Base-by-base conservation (phyloP, 2,888 invertebrate species). In the Lymantria dispar region DNA sequence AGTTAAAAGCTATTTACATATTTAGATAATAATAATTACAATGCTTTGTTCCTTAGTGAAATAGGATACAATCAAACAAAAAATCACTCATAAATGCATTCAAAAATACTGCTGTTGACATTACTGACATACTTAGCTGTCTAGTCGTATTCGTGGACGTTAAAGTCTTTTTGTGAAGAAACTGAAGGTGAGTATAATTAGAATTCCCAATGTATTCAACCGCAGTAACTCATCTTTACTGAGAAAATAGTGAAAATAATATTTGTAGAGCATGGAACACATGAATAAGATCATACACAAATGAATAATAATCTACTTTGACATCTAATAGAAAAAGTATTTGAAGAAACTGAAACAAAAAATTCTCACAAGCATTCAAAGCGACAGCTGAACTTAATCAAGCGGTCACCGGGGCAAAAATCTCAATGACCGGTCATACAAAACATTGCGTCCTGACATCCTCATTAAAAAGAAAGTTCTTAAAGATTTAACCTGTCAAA, bases 71-170 rank as follows among this genome's bases (percentile, higher is more conserved):
- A 40, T 14, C 3, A 3, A 7, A 40, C 13, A 14, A 14, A 10
- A 14, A 1, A 14, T 14, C 31, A 22, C 47, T 48, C 43, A 56
- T 49, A 47, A 22, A 45, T 52, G 58, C 56, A 61, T 60, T 54
- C 52, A 60, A 62, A 58, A 47, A 50, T 63, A 66, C 47, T 53
- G 64, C 64, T 74, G 67, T 71, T 72, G 64, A 65, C 75, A 76
- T 80, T 76, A 70, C 73, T 78, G 75, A 78, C 79, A 82, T 84
- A 78, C 73, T 80, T 78, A 73, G 67, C 67, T 67, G 83, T 85
- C 82, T 82, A 74, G 40, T 40, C 15, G 40, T 40, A 14, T 40
- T 40, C 15, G 40, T 40, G 72, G 78, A 76, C 65, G 64, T 63
- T 57, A 49, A 68, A 64, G 64, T 76, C 71, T 70, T 78, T 77